These are phyloP conservation scores for Raphicerus campestris DNA, from an alignment of 2,113 vertebrate genomes.

Conservation along the genomic window DNA sequence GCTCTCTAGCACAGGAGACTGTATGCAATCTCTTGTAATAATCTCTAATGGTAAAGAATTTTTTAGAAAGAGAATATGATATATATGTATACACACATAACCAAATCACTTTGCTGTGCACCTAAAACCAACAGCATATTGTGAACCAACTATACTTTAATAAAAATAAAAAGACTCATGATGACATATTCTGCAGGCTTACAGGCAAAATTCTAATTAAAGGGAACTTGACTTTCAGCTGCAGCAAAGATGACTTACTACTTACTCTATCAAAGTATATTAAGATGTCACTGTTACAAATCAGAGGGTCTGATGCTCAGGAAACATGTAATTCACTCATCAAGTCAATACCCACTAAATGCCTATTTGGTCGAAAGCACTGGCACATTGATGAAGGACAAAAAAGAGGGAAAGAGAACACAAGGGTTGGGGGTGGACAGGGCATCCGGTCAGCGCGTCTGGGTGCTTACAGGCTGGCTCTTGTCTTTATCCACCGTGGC, in stretches of 20 bases:
- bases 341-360: neutral
- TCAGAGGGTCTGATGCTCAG: neutral
- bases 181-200: fast-evolving
- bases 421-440: fast-evolving
- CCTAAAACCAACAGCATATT: neutral
- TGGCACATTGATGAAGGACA: neutral
- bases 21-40: neutral
- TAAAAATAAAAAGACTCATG: neutral
- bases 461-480: conserved; percentile 93
- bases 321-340: fast-evolving
- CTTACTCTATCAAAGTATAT: neutral
- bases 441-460: fast-evolving
- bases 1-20: neutral
- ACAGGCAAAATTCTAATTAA: too few species aligned
- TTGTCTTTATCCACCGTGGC: conserved; percentile 98
- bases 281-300: neutral
- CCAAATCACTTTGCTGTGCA: neutral
- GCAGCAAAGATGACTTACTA: neutral
- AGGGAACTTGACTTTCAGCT: neutral
- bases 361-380: neutral
- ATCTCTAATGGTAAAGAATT: neutral
- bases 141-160: neutral
- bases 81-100: neutral
- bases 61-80: neutral
- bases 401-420: too few species aligned